Conservation (phyloP, 2,888 invertebrate species). For the Xanthorhoe spadicearia region DNA sequence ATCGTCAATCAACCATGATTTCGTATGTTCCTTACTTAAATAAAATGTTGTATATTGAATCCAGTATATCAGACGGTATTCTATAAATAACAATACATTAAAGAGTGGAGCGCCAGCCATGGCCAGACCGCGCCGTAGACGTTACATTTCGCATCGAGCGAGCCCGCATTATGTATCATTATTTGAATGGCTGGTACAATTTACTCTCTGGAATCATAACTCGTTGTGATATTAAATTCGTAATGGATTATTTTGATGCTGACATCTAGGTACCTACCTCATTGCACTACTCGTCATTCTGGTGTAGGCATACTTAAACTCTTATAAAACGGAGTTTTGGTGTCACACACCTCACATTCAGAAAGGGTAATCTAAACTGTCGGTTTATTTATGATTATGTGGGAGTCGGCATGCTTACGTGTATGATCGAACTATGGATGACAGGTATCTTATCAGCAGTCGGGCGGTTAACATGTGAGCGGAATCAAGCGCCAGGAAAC, state of each 20-base stretch:
- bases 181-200: constrained; percentile 81
- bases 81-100: constrained; percentile 38
- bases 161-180: constrained; percentile 80
- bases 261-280: constrained; percentile 53
- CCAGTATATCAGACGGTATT: constrained; percentile 22
- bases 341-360: constrained; percentile 14
- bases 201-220: constrained; percentile 72
- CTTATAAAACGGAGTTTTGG: constrained; percentile 24
- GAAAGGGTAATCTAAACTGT: constrained; percentile 24
- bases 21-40: constrained; percentile 5
- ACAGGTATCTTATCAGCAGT: constrained; percentile 49
- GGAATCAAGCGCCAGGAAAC: constrained; percentile 42
- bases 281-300: constrained; percentile 32
- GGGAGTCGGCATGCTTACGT: constrained; percentile 27
- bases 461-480: constrained; percentile 44
- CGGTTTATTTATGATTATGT: constrained; percentile 36
- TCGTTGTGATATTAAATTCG: constrained; percentile 71
- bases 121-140: constrained; percentile 43
- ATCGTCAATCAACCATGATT: neutral
- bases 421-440: constrained; percentile 37
- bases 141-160: constrained; percentile 62
- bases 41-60: constrained; percentile 28
- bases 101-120: constrained; percentile 45
- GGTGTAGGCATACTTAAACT: constrained; percentile 34
- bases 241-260: constrained; percentile 72